Base-by-base conservation (phyloP, 2,888 invertebrate genomes). In the Oxycera nigricornis region DNA sequence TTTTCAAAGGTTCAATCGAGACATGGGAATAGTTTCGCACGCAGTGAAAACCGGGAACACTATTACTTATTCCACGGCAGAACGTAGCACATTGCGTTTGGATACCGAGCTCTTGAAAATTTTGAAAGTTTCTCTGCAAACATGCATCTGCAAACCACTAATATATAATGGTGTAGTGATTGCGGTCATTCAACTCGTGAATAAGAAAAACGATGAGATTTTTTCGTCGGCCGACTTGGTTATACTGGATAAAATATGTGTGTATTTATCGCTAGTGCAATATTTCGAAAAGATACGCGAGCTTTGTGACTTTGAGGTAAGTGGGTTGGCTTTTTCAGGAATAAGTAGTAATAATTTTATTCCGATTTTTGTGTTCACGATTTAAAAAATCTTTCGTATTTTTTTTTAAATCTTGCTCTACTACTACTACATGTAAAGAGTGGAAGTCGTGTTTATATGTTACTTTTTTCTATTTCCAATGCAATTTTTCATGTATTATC, bases 231-330 rank as follows among this genome's bases (percentile, higher is more conserved):
- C 1, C 14, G 70, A 70, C 30, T 28, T 52, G 14, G 14, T 31
- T 7, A 24, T 70, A 1, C 1, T 55, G 31, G 70, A 70, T 3
- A 22, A 22, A 2, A 77, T 74, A 62, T 75, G 76, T 72, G 72
- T 76, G 57, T 28, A 73, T 14, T 52, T 75, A 31, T 76, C 74
- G 70, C 31, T 77, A 0, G 62, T 73, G 9, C 76, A 68, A 26
- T 67, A 65, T n/a, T 67, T 50, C 4, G 57, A 75, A 31, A 76
- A 50, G 2, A 72, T 67, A n/a, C n/a, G 67, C 30, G 76, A 76
- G n/a, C 26, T 67, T 17, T 41, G 67, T 24, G 41, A 39, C 11
- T 46, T 24, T 24, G 67, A 67, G 67, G 67, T 41, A 41, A 1
- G 3, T 24, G 24, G 50, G 4, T 35, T 35, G 7, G 35, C n/a